A percentile compares a stretch with the other conserved stretches of the same genome.
These are phyloP conservation scores for Labia minor DNA, from an alignment of 2,888 invertebrate genomes.

Conservation along the genomic window DNA sequence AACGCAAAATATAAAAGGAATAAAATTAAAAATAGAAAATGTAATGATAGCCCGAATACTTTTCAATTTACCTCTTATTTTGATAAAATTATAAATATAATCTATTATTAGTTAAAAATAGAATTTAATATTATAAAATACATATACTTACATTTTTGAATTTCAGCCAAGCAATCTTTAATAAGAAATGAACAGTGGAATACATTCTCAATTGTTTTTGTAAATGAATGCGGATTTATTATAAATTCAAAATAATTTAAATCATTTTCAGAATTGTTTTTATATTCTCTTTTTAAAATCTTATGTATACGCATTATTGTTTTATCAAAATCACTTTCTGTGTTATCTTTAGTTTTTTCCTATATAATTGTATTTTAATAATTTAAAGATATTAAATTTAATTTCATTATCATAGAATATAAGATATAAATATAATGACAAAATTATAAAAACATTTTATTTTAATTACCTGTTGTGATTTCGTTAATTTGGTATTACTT, in stretches of 20 bases:
- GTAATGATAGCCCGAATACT: too few relatives aligned
- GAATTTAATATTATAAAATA: too few relatives aligned
- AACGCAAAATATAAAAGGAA: too few relatives aligned
- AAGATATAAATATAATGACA: background rate
- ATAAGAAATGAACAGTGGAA: background rate
- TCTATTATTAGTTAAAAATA: too few relatives aligned
- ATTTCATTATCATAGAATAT: background rate
- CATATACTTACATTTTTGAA: slow-evolving; percentile 24
- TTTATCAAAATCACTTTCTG: slow-evolving; percentile 5
- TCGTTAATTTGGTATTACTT: background rate
- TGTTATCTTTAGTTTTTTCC: slow-evolving; percentile 19
- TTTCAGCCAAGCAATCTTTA: slow-evolving; percentile 21
- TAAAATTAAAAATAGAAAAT: too few relatives aligned
- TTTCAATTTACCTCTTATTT: too few relatives aligned
- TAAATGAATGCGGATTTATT: background rate
- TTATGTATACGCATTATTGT: background rate
- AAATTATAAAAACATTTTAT: background rate
- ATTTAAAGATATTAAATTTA: background rate
- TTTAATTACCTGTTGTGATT: background rate
- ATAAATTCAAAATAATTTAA: background rate
- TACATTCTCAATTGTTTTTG: background rate
- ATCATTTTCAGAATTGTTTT: background rate
- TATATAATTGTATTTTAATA: background rate
- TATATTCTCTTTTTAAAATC: background rate
- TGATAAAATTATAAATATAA: too few relatives aligned